Evolutionary conservation across 2,888 invertebrate genomes (phyloP).

Genomic region (Caenorhabditis zanzibari): DNA sequence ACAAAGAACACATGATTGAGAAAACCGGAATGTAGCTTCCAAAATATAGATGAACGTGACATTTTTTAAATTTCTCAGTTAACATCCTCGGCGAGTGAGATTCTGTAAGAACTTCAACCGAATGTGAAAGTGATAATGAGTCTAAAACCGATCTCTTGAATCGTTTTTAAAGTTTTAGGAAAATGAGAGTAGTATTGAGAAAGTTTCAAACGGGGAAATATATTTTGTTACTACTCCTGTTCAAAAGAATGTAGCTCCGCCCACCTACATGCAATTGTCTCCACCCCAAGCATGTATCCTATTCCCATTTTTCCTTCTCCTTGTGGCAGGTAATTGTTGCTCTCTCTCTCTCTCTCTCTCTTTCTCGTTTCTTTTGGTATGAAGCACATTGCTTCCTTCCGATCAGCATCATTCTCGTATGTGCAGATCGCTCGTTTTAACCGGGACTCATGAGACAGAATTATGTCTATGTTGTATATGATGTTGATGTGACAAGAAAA

Average conservation of each 20-base stretch:
- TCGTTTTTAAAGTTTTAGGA: no score
- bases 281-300: constrained; percentile 24
- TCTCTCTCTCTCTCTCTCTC: no score
- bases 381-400: constrained; percentile 50
- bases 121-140: no score
- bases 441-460: not conserved
- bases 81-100: no score
- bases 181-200: not conserved
- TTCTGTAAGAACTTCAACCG: no score
- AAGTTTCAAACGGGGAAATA: not conserved
- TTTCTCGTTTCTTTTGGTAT: not conserved
- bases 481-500: constrained; percentile 20
- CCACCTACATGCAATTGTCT: not conserved
- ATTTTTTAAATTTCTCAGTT: no score
- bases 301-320: constrained; percentile 14
- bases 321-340: constrained; percentile 51
- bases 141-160: no score
- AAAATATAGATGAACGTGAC: no score
- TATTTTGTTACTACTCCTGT: not conserved
- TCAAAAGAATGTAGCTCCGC: constrained; percentile 11
- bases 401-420: constrained; percentile 24
- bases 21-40: no score
- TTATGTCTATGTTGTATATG: constrained; percentile 13
- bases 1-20: not conserved
- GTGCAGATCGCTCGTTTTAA: not conserved